A percentile compares a stretch with the other conserved stretches of the same genome.
phyloP scores from a whole-genome alignment of 1,140 invertebrate species.

The Zaprionus inermis region DNA sequence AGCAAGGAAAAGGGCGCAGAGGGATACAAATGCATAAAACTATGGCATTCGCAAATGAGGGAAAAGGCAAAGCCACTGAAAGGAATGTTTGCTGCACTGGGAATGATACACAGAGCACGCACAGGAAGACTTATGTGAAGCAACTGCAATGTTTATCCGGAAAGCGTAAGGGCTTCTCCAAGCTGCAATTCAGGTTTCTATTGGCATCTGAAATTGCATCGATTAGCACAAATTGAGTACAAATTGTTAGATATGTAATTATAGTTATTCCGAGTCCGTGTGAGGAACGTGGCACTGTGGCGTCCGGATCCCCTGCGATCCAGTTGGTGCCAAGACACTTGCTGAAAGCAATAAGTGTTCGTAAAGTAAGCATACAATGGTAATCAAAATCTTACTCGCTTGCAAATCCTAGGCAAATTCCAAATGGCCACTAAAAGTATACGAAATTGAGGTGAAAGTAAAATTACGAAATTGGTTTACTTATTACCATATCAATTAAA shows the following conservation, averaged over 20 bases:
- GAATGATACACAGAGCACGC: not conserved
- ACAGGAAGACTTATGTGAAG: not conserved
- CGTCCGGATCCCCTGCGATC: no score
- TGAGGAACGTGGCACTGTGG: no score
- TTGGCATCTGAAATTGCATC: not conserved
- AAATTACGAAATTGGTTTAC: conserved; percentile 28
- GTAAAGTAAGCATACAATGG: not conserved
- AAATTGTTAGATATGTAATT: no score
- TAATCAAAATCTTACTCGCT: not conserved
- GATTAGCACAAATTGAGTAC: not conserved
- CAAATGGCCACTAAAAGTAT: conserved; percentile 2
- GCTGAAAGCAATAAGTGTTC: not conserved
- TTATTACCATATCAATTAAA: conserved; percentile 73
- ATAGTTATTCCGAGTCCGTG: no score
- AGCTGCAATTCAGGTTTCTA: no score
- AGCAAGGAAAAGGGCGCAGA: conserved; percentile 1
- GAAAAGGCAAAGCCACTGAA: not conserved
- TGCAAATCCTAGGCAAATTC: not conserved
- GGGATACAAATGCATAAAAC: conserved; percentile 23
- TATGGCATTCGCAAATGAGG: not conserved
- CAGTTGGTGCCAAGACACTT: no score
- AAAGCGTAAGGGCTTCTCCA: no score
- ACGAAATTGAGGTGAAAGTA: not conserved
- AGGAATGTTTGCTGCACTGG: not conserved
- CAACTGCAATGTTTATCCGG: no score